Conservation (phyloP, 2,113 vertebrate species). For the Oceanites oceanicus region DNA sequence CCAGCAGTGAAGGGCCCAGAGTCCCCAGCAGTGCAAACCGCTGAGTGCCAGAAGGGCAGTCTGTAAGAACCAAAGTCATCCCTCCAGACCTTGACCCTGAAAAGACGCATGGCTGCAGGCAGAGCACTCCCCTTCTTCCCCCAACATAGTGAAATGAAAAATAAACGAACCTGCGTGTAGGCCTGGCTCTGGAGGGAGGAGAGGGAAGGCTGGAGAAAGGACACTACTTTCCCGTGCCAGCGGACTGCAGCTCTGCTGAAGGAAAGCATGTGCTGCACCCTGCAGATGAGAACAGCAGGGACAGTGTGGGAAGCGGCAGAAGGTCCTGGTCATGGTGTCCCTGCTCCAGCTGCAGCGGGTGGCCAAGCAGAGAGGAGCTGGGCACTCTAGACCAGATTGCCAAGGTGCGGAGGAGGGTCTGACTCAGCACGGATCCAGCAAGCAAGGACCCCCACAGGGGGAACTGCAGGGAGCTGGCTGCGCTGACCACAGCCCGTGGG, state of each 20-base stretch:
- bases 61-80: not conserved
- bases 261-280: not conserved
- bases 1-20: not conserved
- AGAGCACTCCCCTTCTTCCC: not conserved
- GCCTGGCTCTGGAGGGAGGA: not conserved
- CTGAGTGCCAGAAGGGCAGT: not conserved
- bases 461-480: not conserved
- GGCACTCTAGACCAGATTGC: fast-evolving
- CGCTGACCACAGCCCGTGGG: fast-evolving
- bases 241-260: not conserved
- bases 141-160: not conserved
- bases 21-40: not conserved
- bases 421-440: not conserved
- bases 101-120: not conserved
- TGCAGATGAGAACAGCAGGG: not conserved
- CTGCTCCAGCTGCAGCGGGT: not conserved
- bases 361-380: not conserved
- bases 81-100: not conserved
- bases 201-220: not conserved
- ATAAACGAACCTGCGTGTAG: too few species aligned
- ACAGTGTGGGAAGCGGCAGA: not conserved
- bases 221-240: not conserved
- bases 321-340: not conserved
- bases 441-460: not conserved
- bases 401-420: not conserved